These are phyloP conservation scores for Camponotus vicinus DNA, from an alignment of 1,140 invertebrate genomes.

Conservation along the genomic window DNA sequence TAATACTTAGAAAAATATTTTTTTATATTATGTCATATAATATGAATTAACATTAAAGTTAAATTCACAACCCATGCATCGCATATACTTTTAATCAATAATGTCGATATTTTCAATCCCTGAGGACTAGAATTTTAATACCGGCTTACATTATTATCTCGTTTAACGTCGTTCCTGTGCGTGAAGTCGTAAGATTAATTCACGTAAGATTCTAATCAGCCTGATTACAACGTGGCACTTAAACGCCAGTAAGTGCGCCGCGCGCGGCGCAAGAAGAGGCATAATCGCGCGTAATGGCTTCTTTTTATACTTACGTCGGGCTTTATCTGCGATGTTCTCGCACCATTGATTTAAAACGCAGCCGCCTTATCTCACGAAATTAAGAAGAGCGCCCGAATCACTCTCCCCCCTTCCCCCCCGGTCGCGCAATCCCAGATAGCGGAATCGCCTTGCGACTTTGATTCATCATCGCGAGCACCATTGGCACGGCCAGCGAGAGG, in stretches of 20 bases:
- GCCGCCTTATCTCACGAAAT: slow-evolving; percentile 44
- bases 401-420: too few relatives aligned
- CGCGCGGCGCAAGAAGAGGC: slow-evolving; percentile 4
- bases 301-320: slow-evolving; percentile 16
- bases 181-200: neutral
- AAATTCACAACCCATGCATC: neutral
- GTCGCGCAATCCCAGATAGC: slow-evolving; percentile 28
- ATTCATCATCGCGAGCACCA: slow-evolving; percentile 49
- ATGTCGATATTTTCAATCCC: neutral
- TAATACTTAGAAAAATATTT: too few relatives aligned
- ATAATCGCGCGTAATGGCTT: slow-evolving; percentile 32
- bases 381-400: slow-evolving; percentile 28
- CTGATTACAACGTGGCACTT: slow-evolving; percentile 23
- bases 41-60: neutral
- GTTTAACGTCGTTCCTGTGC: neutral
- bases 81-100: neutral
- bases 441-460: slow-evolving; percentile 19
- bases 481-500: slow-evolving; percentile 29
- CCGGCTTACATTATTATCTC: neutral
- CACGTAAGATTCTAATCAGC: slow-evolving; percentile 9
- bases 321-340: slow-evolving; percentile 43
- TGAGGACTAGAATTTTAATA: neutral
- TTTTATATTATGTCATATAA: too few relatives aligned
- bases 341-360: slow-evolving; percentile 51
- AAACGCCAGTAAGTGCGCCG: neutral